Percentiles rank a stretch among this genome's conserved stretches.
Evolutionary conservation across 1,140 invertebrate genomes (phyloP).

Genomic region (Oncopodura yosiiana): DNA sequence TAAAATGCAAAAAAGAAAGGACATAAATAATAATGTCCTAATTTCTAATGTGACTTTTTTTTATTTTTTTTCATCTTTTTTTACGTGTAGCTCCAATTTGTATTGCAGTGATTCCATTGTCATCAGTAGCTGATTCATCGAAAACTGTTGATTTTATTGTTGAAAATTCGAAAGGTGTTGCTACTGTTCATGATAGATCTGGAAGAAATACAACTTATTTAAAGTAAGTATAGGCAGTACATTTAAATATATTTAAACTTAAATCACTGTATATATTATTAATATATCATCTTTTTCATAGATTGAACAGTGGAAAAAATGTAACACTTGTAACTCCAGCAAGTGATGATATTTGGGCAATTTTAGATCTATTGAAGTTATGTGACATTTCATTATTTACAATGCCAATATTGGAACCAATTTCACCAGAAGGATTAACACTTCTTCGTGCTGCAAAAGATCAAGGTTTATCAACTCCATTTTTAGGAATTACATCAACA

Average conservation of each 20-base stretch:
- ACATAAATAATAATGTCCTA: too few relatives aligned
- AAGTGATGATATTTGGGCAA: constrained; percentile 56
- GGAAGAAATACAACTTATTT: constrained; percentile 17
- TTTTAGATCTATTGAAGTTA: constrained; percentile 74
- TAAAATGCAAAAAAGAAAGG: too few relatives aligned
- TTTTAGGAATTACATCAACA: constrained; percentile 19
- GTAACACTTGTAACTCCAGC: constrained; percentile 63
- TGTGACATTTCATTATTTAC: constrained; percentile 70
- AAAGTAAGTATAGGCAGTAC: constrained; percentile 28
- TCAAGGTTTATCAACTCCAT: constrained; percentile 32
- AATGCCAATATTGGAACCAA: constrained; percentile 43
- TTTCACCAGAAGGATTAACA: constrained; percentile 30
- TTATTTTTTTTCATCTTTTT: too few relatives aligned
- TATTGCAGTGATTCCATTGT: constrained; percentile 63
- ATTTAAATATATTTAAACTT: constrained; percentile 6
- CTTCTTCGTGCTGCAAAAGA: constrained; percentile 25
- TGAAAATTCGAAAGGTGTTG: constrained; percentile 19
- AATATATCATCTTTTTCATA: constrained; percentile 42
- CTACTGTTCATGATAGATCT: constrained; percentile 16
- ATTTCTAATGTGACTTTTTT: too few relatives aligned
- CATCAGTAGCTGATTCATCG: constrained; percentile 53
- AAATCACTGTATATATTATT: not conserved
- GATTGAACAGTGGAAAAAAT: constrained; percentile 38
- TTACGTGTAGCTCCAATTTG: constrained; percentile 74
- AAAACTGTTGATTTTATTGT: constrained; percentile 17